A percentile compares a stretch with the other conserved stretches of the same genome.
phyloP scores from a whole-genome alignment of 1,140 invertebrate species.

The Trypoxylus dichotomus region DNA sequence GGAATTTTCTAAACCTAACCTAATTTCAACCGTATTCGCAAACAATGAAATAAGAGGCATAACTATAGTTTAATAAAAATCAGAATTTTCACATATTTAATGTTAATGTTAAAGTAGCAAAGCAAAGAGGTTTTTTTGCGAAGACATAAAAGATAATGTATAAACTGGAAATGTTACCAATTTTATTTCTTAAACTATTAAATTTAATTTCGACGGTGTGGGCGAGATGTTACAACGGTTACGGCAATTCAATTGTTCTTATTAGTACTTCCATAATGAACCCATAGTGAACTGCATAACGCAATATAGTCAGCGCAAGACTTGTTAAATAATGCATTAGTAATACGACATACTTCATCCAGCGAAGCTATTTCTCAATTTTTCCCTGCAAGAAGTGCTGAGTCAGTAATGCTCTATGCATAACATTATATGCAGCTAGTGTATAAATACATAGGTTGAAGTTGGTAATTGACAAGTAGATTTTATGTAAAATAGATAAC shows the following conservation, averaged over 20 bases:
- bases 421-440: background rate
- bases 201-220: background rate
- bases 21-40: too few species aligned
- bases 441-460: background rate
- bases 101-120: too few species aligned
- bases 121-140: too few species aligned
- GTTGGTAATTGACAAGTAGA: background rate
- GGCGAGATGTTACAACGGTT: background rate
- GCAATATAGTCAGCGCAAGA: background rate
- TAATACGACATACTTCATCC: background rate
- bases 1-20: too few species aligned
- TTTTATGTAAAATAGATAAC: background rate
- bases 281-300: background rate
- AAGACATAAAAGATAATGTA: too few species aligned
- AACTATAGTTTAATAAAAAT: too few species aligned
- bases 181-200: background rate
- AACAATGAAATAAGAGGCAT: too few species aligned
- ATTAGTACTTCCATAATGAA: background rate
- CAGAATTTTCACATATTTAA: too few species aligned
- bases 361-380: background rate
- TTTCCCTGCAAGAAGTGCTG: background rate
- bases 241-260: conserved; percentile 2
- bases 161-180: background rate
- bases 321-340: conserved; percentile 19
- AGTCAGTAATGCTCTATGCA: background rate